A percentile compares a stretch with the other conserved stretches of the same genome.
Evolutionary conservation across 2,888 invertebrate species (phyloP).

Genomic region (Hymenopus coronatus): DNA sequence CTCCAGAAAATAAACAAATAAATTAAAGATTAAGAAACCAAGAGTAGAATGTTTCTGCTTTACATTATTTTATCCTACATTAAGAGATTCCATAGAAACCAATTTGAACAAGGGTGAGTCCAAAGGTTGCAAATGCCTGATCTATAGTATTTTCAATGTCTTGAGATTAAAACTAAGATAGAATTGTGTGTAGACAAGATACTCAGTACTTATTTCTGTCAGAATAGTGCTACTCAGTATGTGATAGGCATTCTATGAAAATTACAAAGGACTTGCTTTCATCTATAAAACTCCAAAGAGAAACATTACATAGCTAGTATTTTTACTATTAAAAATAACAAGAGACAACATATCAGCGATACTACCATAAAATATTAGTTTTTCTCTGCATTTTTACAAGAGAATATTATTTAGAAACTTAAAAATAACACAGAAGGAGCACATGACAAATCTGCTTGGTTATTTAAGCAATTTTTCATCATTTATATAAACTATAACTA

Average conservation of each 20-base stretch:
- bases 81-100: too few species aligned
- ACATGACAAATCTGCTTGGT: neutral
- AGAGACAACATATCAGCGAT: neutral
- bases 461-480: too few species aligned
- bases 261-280: neutral
- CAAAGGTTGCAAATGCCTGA: too few species aligned
- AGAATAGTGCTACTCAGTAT: neutral
- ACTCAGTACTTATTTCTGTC: neutral
- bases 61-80: too few species aligned
- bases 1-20: too few species aligned
- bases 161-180: neutral
- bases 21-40: too few species aligned
- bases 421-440: neutral
- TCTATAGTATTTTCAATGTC: neutral
- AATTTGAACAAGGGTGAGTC: too few species aligned
- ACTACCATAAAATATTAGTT: neutral
- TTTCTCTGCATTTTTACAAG: neutral
- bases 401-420: neutral
- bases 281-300: neutral
- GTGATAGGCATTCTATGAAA: neutral
- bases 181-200: neutral
- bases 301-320: neutral
- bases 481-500: too few species aligned
- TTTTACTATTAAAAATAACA: neutral
- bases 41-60: too few species aligned